Conservation (phyloP, 2,888 invertebrate species). For the Frankliniella intonsa region DNA sequence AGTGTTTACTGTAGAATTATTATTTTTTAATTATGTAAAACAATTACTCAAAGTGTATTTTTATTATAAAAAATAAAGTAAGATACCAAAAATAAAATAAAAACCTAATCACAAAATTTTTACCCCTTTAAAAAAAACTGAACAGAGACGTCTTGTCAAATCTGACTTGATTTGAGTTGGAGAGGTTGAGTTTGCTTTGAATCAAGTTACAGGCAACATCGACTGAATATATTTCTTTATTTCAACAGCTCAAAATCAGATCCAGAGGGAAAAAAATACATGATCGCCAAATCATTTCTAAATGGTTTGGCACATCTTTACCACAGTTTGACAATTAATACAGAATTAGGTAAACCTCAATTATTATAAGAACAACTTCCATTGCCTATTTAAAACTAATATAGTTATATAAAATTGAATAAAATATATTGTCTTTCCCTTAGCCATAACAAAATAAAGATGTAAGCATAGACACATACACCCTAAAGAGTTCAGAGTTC, state of each 20-base stretch:
- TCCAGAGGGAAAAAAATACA: not conserved
- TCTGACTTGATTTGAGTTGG: no score
- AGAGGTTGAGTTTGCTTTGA: no score
- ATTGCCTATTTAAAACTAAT: not conserved
- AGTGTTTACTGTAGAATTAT: constrained; percentile 2
- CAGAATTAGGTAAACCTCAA: not conserved
- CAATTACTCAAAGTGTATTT: not conserved
- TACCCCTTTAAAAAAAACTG: not conserved
- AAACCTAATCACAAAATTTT: not conserved
- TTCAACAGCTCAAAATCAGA: not conserved
- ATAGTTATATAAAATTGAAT: not conserved
- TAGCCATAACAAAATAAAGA: not conserved
- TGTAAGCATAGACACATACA: not conserved
- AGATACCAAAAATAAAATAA: not conserved
- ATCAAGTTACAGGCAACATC: no score
- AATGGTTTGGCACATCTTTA: not conserved
- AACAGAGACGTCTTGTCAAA: not conserved
- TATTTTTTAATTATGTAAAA: constrained; percentile 6
- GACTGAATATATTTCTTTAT: no score
- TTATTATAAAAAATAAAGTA: not conserved
- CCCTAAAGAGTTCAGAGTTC: not conserved
- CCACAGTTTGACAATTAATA: not conserved
- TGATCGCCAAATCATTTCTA: not conserved
- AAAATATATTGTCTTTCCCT: not conserved
- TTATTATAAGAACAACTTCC: not conserved